phyloP scores from a whole-genome alignment of 2,797 vertebrate species.

The Epinephelus coioides region DNA sequence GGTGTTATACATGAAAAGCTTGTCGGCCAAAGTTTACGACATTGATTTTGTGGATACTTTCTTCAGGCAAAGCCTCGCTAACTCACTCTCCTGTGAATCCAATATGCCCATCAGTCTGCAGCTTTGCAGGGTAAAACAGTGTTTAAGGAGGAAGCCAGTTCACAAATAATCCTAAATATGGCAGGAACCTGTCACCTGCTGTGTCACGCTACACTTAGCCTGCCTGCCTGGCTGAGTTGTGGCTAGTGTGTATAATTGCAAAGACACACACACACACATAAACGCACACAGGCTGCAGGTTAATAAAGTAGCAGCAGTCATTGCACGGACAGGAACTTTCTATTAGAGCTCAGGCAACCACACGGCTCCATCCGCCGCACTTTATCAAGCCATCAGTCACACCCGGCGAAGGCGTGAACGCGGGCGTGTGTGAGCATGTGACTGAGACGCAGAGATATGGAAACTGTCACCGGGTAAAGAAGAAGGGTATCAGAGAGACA shows the following conservation, averaged over 20 bases:
- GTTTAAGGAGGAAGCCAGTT: slow-evolving; percentile 41
- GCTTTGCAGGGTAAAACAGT: slow-evolving; percentile 35
- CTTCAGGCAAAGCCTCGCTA: slow-evolving; percentile 3
- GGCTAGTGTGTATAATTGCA: slow-evolving; percentile 54
- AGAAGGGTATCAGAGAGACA: slow-evolving; percentile 54
- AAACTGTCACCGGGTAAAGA: slow-evolving; percentile 63
- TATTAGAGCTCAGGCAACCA: slow-evolving; percentile 69
- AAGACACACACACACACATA: slow-evolving; percentile 30
- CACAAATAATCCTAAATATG: slow-evolving; percentile 66
- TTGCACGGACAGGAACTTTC: slow-evolving; percentile 71
- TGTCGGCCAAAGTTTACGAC: slow-evolving; percentile 24
- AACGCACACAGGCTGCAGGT: slow-evolving; percentile 32
- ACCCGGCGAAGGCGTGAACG: slow-evolving; percentile 41
- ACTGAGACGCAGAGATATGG: slow-evolving; percentile 64
- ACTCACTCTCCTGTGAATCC: slow-evolving; percentile 17
- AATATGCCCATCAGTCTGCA: slow-evolving; percentile 23
- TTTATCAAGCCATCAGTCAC: slow-evolving; percentile 78
- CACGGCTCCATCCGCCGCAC: slow-evolving; percentile 66
- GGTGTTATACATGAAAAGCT: slow-evolving; percentile 2
- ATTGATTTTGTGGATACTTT: slow-evolving; percentile 20
- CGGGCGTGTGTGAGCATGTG: slow-evolving; percentile 18
- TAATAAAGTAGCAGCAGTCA: slow-evolving; percentile 75
- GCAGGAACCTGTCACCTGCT: slow-evolving; percentile 57
- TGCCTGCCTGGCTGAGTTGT: slow-evolving; percentile 64
- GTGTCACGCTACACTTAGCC: slow-evolving; percentile 59